phyloP scores from a whole-genome alignment of 2,113 vertebrate species.

The Archocentrus centrarchus region DNA sequence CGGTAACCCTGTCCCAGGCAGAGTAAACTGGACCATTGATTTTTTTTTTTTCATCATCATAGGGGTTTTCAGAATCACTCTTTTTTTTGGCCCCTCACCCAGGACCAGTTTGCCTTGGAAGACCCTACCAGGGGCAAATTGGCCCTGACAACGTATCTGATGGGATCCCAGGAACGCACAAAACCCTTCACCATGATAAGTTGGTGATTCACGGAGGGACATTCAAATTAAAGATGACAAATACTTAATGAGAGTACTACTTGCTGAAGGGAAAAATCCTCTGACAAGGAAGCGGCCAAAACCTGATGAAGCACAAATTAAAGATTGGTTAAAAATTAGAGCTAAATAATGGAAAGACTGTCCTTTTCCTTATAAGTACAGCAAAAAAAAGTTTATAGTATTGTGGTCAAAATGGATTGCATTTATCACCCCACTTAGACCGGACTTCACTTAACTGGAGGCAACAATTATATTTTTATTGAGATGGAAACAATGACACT shows the following conservation, averaged over 20 bases:
- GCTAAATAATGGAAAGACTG: neutral
- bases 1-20: no score
- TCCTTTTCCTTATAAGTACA: neutral
- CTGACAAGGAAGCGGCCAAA: neutral
- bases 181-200: neutral
- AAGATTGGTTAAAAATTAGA: neutral
- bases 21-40: neutral
- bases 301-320: neutral
- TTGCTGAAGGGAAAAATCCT: neutral
- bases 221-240: neutral
- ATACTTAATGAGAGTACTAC: constrained; percentile 6
- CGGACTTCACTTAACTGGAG: neutral
- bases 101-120: neutral
- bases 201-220: neutral
- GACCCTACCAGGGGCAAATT: no score
- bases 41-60: neutral
- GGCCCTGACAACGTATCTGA: neutral
- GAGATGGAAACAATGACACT: neutral
- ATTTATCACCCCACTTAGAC: neutral
- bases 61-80: neutral
- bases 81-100: neutral
- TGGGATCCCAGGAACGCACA: neutral
- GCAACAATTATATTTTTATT: neutral
- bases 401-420: neutral
- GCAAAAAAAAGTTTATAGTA: neutral